Evolutionary conservation across 1,140 invertebrate species (phyloP).

Genomic region (Ylistrum balloti): DNA sequence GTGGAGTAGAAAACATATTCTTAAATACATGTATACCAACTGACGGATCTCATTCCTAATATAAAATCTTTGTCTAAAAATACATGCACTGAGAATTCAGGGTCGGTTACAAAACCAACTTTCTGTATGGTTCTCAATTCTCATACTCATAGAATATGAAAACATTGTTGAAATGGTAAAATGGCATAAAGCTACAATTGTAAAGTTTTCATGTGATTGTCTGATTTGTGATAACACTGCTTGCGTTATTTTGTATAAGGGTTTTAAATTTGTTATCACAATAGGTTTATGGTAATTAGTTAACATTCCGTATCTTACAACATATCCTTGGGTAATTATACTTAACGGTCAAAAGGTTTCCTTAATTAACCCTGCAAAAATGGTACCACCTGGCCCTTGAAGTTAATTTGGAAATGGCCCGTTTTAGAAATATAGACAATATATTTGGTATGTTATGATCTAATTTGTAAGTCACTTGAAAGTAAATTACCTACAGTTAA

Average conservation of each 20-base stretch:
- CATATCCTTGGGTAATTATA: neutral
- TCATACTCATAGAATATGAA: too few species aligned
- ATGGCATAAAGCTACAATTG: too few species aligned
- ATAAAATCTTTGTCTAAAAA: too few species aligned
- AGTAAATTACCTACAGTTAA: neutral
- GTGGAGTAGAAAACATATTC: too few species aligned
- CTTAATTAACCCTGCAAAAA: neutral
- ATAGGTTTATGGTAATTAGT: neutral
- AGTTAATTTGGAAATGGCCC: neutral
- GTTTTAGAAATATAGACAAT: neutral
- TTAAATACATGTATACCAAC: too few species aligned
- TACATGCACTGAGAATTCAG: too few species aligned
- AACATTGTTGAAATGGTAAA: too few species aligned
- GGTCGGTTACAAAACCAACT: too few species aligned
- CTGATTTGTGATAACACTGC: neutral
- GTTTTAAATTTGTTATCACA: neutral
- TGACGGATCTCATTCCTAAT: too few species aligned
- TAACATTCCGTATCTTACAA: neutral
- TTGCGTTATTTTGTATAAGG: too few species aligned
- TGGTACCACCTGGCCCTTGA: neutral
- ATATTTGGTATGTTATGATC: neutral
- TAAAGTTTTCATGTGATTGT: neutral
- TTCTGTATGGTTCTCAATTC: too few species aligned
- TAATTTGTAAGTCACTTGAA: neutral
- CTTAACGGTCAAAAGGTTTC: neutral